phyloP scores from a whole-genome alignment of 2,888 invertebrate species.

The Morpho achilles region DNA sequence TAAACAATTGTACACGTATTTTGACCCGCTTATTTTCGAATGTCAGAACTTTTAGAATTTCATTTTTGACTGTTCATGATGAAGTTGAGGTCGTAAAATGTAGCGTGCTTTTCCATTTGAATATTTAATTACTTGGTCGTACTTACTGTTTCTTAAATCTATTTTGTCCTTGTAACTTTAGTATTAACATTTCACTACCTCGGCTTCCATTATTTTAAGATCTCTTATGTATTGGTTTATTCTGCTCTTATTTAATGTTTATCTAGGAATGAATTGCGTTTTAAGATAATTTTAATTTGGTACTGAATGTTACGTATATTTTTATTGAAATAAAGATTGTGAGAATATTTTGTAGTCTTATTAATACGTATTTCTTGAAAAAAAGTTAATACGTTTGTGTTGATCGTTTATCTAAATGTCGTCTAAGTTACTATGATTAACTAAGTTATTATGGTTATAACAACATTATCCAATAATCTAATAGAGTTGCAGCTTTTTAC shows the following conservation, averaged over 20 bases:
- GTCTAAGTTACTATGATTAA: too few species aligned
- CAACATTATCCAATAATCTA: too few species aligned
- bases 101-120: constrained; percentile 28
- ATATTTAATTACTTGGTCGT: constrained; percentile 11
- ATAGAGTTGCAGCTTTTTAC: too few species aligned
- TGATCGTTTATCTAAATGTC: too few species aligned
- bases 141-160: not conserved
- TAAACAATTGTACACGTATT: constrained; percentile 1
- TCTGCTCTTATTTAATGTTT: constrained; percentile 17
- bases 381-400: too few species aligned
- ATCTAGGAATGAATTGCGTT: constrained; percentile 45
- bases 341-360: not conserved
- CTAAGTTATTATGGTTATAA: too few species aligned
- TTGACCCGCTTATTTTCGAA: constrained; percentile 29
- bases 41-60: constrained; percentile 36
- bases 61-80: too few species aligned
- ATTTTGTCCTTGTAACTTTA: constrained; percentile 10
- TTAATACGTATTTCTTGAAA: too few species aligned
- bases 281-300: constrained; percentile 38
- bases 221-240: constrained; percentile 40
- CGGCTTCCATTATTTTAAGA: constrained; percentile 60
- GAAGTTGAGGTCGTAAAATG: constrained; percentile 74
- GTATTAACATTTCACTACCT: constrained; percentile 60
- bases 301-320: constrained; percentile 44
- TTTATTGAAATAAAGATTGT: constrained; percentile 43